Evolutionary conservation across 2,113 vertebrate genomes (phyloP).

Genomic region (Procavia capensis): DNA sequence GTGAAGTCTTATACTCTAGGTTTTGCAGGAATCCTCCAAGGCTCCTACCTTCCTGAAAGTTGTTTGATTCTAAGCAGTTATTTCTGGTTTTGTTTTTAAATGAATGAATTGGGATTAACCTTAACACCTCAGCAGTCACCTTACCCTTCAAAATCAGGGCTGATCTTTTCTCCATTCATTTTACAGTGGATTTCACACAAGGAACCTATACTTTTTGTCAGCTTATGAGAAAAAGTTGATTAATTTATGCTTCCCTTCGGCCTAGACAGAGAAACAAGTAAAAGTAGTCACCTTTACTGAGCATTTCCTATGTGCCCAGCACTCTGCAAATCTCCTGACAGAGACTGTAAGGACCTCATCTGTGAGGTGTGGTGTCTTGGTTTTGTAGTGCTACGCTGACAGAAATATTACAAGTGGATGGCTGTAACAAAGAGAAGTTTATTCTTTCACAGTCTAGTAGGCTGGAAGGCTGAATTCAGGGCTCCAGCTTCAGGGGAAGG

Average conservation of each 20-base stretch:
- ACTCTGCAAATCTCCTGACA: not conserved
- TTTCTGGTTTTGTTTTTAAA: not conserved
- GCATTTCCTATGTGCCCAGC: not conserved
- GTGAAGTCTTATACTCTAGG: not conserved
- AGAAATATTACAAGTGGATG: no score
- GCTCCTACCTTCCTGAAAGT: not conserved
- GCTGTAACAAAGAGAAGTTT: no score
- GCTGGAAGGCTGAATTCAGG: no score
- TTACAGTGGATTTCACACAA: not conserved
- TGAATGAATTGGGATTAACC: not conserved
- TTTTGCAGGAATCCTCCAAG: not conserved
- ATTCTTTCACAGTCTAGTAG: no score
- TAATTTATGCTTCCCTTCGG: not conserved
- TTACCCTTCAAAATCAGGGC: conserved; percentile 13
- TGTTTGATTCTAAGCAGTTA: not conserved
- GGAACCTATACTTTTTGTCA: not conserved
- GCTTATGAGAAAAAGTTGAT: not conserved
- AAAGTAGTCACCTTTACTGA: not conserved
- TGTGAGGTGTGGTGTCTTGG: not conserved
- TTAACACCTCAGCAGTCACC: not conserved
- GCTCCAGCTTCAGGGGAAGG: no score
- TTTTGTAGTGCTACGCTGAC: no score
- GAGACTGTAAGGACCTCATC: not conserved
- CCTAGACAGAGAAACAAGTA: not conserved
- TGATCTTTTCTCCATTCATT: not conserved